Evolutionary conservation across 2,888 invertebrate genomes (phyloP).

Genomic region (Chloromyia formosa): DNA sequence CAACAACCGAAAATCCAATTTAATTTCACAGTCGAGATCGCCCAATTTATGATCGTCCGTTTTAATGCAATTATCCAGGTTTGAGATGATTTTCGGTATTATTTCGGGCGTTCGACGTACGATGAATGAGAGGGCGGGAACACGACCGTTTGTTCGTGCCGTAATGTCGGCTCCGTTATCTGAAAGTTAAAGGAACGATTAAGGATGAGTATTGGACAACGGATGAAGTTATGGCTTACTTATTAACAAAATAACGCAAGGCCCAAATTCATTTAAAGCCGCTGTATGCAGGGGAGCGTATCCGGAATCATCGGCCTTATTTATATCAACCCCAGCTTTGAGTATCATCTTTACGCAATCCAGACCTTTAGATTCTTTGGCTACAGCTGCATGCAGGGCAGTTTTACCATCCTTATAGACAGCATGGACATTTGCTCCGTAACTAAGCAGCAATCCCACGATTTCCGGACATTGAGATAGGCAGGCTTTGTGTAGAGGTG

Average conservation of each 20-base stretch:
- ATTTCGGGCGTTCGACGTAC: conserved; percentile 84
- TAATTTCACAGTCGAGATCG: conserved; percentile 85
- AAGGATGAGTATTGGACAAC: no score
- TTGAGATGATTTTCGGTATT: conserved; percentile 74
- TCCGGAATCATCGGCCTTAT: conserved; percentile 80
- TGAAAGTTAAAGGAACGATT: conserved; percentile 53
- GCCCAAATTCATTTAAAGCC: conserved; percentile 82
- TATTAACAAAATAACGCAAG: conserved; percentile 76
- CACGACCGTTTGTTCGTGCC: conserved; percentile 80
- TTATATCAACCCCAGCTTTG: conserved; percentile 76
- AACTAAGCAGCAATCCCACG: conserved; percentile 73
- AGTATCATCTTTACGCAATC: conserved; percentile 76
- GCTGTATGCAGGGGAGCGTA: conserved; percentile 86
- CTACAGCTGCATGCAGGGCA: conserved; percentile 82
- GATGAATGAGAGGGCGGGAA: conserved; percentile 82
- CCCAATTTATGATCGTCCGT: conserved; percentile 86
- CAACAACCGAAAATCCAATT: conserved; percentile 71
- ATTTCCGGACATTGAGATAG: conserved; percentile 82
- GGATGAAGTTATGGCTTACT: conserved; percentile 51
- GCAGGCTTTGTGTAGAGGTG: conserved; percentile 85
- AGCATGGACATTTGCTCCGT: conserved; percentile 72
- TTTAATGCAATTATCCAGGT: conserved; percentile 79
- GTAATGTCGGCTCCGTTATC: conserved; percentile 85
- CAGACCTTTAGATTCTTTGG: conserved; percentile 73
- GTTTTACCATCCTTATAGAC: conserved; percentile 79